Evolutionary conservation across 2,797 vertebrate genomes (phyloP), one percentile per base, ranked within the genome.

Genomic region (Synaphobranchus kaupii): DNA sequence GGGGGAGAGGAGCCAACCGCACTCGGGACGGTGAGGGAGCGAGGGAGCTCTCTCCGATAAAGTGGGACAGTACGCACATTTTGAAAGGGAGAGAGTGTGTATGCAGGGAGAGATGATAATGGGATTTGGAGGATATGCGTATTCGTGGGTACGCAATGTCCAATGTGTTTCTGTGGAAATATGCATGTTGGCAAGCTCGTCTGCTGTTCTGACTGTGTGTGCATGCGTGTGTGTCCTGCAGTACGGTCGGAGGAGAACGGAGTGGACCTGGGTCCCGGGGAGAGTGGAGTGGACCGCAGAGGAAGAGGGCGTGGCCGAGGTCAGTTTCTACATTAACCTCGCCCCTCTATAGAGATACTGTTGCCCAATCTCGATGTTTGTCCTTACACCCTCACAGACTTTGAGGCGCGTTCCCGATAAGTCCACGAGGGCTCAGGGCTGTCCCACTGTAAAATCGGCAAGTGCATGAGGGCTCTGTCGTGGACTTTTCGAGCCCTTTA

Each of bases 161-260:
- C 28, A n/a, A 2, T 31, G 25, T 52, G n/a, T 52, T 22, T 22
- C 5, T 56, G 48, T n/a, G 28, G 34, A 25, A 39, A 44, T 22
- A 34, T 63, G 52, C 31, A 50, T 31, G 9, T 81, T 50, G 12
- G 22, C n/a, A n/a, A n/a, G 48, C 25, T 8, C 63, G 20, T 84
- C 68, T 68, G 17, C 9, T 82, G 34, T 31, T 34, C 25, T 56
- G 66, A 25, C 7, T 84, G 28, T 63, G 34, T 8, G 20, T 82
- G 4, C 4, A 54, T 76, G 68, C 25, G 22, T 87, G 73, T 87
- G 66, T 89, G 12, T 84, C 13, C 85, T 93, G 0, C 92, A 98
- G 98, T 97, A 91, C 94, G 96, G 90, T 88, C 93, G 28, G 98
- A 99, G 93, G 98, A 99, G 93, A 99, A 99, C 89, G 98, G 97